Evolutionary conservation across 2,113 vertebrate species (phyloP).

Genomic region (Apaloderma vittatum): DNA sequence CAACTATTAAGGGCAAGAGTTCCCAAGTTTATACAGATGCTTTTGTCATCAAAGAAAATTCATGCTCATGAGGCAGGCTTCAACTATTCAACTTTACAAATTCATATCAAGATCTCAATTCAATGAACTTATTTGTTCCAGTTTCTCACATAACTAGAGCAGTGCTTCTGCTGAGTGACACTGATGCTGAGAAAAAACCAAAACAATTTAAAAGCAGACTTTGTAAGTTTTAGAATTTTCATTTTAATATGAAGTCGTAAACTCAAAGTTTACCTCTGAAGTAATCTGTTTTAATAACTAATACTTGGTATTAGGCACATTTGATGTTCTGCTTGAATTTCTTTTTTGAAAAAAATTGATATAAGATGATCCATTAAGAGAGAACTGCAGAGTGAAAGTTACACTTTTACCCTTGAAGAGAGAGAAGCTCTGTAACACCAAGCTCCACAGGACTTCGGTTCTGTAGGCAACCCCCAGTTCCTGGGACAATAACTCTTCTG

Average conservation of each 20-base stretch:
- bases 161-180: not conserved
- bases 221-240: not conserved
- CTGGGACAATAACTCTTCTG: not conserved
- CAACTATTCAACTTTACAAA: not conserved
- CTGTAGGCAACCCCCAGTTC: not conserved
- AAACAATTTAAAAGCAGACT: not conserved
- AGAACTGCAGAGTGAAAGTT: not conserved
- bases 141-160: not conserved
- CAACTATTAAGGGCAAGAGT: not conserved
- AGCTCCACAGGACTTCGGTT: not conserved
- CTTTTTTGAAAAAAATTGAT: not conserved
- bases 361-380: not conserved
- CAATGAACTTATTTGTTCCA: not conserved
- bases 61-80: not conserved
- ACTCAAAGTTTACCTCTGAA: not conserved
- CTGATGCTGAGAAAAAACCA: accelerated
- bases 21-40: not conserved
- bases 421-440: not conserved
- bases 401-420: not conserved
- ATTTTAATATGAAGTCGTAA: not conserved
- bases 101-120: not conserved
- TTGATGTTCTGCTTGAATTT: not conserved
- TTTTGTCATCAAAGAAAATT: not conserved
- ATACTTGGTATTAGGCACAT: not conserved
- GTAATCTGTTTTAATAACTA: not conserved